Base-by-base conservation (phyloP, 30 jellyfish, hydroid and myxozoan genomes). In the Turritopsis rubra region DNA sequence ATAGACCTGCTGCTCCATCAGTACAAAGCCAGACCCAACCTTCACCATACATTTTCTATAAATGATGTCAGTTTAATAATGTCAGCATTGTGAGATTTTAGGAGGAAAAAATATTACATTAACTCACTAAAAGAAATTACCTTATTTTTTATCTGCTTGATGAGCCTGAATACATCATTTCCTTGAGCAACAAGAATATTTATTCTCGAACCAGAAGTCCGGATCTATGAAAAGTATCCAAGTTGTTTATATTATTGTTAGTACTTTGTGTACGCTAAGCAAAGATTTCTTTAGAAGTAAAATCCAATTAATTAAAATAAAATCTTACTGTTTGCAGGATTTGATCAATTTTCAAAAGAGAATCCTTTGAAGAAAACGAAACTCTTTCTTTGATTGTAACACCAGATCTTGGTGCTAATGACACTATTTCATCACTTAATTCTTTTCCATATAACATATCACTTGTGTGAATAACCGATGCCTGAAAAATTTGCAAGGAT, bases 1-100 rank as follows among this genome's bases (percentile, higher is more conserved):
- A 81, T 60, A 90, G 73, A 18, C 96, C 73, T 0, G 99, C 85
- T 13, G 83, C 92, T 0, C 97, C 95, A 75, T 89, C 99, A 22
- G 83, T 77, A 1, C 97, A 97, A 52, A 94, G 83, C 99, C 99
- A 94, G 9, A 94, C 99, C 99, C 99, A 94, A 29, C 99, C 99
- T 52, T 86, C 99, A 13, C 99, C 99, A 66, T 86, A 66, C 99
- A 94, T 94, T 78, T 89, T 84, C 99, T 94, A 73, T 31, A 66
- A 71, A 66, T 18, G 21, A 27, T 16, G 21, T 19, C 18, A 0
- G 24, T 18, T 19, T 0, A 28, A 86, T 1, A 86, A 79, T 28
- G 0, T 21, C 29, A 8, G 66, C 27, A 71, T 31, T 18, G 21
- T 13, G 0, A 71, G 23, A 19, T 26, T 18, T 52, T 18, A 52